These are phyloP conservation scores for Pemphigus obesinymphae DNA, from an alignment of 1,140 invertebrate species.

Conservation along the genomic window DNA sequence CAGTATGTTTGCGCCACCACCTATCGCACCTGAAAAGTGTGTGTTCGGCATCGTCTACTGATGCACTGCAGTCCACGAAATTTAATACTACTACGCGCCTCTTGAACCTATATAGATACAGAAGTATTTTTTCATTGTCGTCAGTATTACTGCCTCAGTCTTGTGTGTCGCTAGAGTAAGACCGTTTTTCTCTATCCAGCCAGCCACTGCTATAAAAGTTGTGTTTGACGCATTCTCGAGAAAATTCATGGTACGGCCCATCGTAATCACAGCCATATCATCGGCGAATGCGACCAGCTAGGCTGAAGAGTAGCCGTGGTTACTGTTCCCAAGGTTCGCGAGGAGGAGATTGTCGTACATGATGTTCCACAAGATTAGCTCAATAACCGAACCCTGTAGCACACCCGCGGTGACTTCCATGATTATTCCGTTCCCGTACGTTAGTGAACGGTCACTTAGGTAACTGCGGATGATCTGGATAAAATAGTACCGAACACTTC, in stretches of 20 bases:
- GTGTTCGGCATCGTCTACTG: background rate
- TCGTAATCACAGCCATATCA: background rate
- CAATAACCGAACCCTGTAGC: background rate
- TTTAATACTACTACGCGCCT: background rate
- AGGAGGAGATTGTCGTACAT: too few relatives aligned
- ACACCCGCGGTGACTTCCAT: background rate
- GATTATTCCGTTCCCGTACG: too few relatives aligned
- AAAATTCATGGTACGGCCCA: background rate
- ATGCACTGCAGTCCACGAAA: background rate
- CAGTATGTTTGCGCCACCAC: background rate
- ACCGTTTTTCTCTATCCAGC: too few relatives aligned
- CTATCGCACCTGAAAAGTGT: background rate
- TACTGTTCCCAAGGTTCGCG: too few relatives aligned
- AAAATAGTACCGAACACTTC: too few relatives aligned
- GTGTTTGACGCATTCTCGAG: too few relatives aligned
- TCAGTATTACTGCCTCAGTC: background rate
- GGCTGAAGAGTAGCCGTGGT: background rate
- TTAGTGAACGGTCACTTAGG: too few relatives aligned
- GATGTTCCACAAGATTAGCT: background rate
- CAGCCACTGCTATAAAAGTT: too few relatives aligned
- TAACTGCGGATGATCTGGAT: too few relatives aligned
- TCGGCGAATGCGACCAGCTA: background rate
- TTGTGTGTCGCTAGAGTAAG: background rate
- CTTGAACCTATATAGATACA: background rate
- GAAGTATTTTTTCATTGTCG: background rate